Evolutionary conservation across 2,113 vertebrate species (phyloP).

Genomic region (Varanus salvator): DNA sequence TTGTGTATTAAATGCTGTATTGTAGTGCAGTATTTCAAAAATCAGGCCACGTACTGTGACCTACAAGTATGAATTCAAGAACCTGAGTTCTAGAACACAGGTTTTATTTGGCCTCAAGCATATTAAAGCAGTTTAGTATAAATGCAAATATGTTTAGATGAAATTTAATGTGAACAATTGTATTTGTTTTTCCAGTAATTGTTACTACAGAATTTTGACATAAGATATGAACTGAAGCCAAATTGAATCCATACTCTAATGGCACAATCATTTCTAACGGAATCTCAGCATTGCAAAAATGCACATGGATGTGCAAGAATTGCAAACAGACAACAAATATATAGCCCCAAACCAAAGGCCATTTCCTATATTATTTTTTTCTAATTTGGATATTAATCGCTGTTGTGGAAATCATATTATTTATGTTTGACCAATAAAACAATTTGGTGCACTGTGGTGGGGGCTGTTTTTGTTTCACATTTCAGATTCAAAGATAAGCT

Average conservation of each 20-base stretch:
- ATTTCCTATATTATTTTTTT: background rate
- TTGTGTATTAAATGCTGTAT: background rate
- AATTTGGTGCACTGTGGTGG: background rate
- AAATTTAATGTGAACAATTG: background rate
- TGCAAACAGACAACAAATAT: background rate
- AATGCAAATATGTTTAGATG: background rate
- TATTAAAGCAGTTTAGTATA: background rate
- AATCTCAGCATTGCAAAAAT: background rate
- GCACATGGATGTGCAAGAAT: background rate
- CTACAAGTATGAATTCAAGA: slow-evolving; percentile 7
- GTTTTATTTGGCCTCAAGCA: too few relatives aligned
- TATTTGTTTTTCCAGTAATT: background rate
- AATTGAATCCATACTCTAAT: background rate
- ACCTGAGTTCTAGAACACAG: background rate
- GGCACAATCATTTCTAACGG: background rate
- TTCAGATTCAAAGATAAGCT: background rate
- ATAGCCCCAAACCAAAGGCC: background rate
- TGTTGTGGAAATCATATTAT: background rate
- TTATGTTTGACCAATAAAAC: too few relatives aligned
- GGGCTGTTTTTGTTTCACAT: background rate
- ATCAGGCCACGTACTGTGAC: background rate
- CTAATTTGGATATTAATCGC: background rate
- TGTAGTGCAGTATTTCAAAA: background rate
- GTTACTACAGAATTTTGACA: background rate
- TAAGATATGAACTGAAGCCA: background rate